Evolutionary conservation across 2,113 vertebrate genomes (phyloP).

Genomic region (Pseudorhombus dupliciocellatus): DNA sequence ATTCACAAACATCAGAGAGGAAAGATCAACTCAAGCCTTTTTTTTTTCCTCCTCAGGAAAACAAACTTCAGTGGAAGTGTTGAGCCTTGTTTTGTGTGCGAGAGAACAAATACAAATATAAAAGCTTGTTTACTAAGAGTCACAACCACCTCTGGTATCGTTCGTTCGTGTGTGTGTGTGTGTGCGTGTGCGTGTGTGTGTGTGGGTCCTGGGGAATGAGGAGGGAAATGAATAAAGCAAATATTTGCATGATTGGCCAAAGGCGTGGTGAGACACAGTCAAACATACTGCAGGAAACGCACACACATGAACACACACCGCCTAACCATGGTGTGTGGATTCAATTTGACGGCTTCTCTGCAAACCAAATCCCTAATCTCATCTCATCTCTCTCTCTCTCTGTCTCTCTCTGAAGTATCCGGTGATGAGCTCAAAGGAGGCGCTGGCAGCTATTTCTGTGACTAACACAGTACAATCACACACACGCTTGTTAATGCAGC

Average conservation of each 20-base stretch:
- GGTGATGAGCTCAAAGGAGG: constrained; percentile 70
- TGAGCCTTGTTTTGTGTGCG: constrained; percentile 19
- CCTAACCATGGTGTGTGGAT: constrained; percentile 53
- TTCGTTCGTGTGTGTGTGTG: background rate
- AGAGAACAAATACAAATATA: constrained; percentile 42
- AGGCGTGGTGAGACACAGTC: constrained; percentile 38
- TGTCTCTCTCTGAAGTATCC: constrained; percentile 60
- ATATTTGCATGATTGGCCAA: constrained; percentile 52
- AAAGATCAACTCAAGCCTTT: constrained; percentile 25
- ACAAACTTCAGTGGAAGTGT: constrained; percentile 42
- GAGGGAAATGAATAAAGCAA: constrained; percentile 49
- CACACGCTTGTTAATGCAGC: constrained; percentile 22
- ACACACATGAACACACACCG: constrained; percentile 1
- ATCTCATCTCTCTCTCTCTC: constrained; percentile 56
- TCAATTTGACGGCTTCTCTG: constrained; percentile 59
- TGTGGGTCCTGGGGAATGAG: constrained; percentile 39
- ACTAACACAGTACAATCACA: constrained; percentile 33
- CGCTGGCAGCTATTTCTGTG: constrained; percentile 58
- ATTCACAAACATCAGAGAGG: constrained; percentile 33
- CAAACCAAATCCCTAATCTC: constrained; percentile 71
- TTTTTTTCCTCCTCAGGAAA: constrained; percentile 40
- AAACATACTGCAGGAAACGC: constrained; percentile 19
- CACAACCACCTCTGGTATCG: constrained; percentile 36
- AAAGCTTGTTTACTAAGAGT: constrained; percentile 53
- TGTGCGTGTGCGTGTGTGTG: constrained; percentile 13